Percentiles rank a stretch among this genome's conserved stretches.
Conservation (phyloP, 2,888 invertebrate species). For the Brenthis ino region DNA sequence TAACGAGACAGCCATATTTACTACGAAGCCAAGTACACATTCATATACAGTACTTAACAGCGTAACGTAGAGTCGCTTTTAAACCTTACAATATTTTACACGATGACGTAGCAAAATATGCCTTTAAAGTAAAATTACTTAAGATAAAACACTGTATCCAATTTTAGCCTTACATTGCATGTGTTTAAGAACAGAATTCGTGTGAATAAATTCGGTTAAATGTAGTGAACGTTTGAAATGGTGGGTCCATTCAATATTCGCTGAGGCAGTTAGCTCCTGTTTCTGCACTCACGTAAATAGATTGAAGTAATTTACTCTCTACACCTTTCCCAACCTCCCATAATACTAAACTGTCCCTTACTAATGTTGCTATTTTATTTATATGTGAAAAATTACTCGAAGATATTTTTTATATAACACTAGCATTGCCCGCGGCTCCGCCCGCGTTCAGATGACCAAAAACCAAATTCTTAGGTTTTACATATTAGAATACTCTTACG, state of each 20-base stretch:
- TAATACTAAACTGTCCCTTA: slow-evolving; percentile 36
- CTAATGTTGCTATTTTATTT: slow-evolving; percentile 10
- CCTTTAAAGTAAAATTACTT: slow-evolving; percentile 12
- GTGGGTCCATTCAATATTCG: slow-evolving; percentile 31
- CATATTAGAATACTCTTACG: too few relatives aligned
- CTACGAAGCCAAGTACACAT: neutral
- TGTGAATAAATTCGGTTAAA: slow-evolving; percentile 23
- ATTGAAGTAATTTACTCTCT: slow-evolving; percentile 42
- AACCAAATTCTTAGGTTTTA: too few relatives aligned
- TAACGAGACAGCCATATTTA: neutral
- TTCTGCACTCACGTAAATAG: slow-evolving; percentile 39
- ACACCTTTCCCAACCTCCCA: slow-evolving; percentile 28
- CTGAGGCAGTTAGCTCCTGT: slow-evolving; percentile 35
- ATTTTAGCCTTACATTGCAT: slow-evolving; percentile 15
- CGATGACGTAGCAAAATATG: slow-evolving; percentile 25
- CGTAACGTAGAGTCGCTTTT: neutral
- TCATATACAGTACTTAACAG: neutral
- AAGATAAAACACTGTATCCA: neutral
- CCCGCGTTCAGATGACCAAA: too few relatives aligned
- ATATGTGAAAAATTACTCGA: too few relatives aligned
- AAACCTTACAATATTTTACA: slow-evolving; percentile 21
- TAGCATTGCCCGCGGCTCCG: too few relatives aligned
- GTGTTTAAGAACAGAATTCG: slow-evolving; percentile 8
- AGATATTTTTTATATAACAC: too few relatives aligned
- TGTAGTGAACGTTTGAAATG: slow-evolving; percentile 26